Conservation (phyloP, 2,113 vertebrate genomes). For the Argyrosomus japonicus region DNA sequence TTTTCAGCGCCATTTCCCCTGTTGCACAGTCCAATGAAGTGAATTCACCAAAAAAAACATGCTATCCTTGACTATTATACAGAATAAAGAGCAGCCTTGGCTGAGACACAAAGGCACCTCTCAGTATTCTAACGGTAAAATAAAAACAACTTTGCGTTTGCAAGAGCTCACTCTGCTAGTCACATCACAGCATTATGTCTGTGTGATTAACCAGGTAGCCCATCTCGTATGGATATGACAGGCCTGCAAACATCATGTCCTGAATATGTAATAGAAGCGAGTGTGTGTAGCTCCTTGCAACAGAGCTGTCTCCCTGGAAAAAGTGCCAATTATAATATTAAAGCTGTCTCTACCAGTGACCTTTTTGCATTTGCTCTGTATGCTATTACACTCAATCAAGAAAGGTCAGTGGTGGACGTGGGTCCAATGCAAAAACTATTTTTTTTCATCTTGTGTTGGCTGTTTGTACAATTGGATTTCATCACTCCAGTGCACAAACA, state of each 20-base stretch:
- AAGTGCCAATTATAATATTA: slow-evolving; percentile 86
- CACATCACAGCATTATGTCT: slow-evolving; percentile 27
- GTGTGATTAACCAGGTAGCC: slow-evolving; percentile 59
- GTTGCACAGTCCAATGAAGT: neutral
- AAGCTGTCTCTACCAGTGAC: slow-evolving; percentile 84
- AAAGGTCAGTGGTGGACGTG: slow-evolving; percentile 86
- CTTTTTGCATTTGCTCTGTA: slow-evolving; percentile 86
- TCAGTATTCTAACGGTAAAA: slow-evolving; percentile 37
- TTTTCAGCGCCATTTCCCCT: slow-evolving; percentile 18
- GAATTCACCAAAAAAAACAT: slow-evolving; percentile 3
- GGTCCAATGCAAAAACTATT: slow-evolving; percentile 74
- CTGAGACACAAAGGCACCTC: slow-evolving; percentile 22
- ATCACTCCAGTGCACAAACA: slow-evolving; percentile 42
- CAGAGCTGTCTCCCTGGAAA: slow-evolving; percentile 64
- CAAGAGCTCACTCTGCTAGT: slow-evolving; percentile 2
- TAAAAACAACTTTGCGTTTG: neutral
- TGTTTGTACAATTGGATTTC: slow-evolving; percentile 53
- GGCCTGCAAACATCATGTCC: slow-evolving; percentile 47
- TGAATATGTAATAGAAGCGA: slow-evolving; percentile 47
- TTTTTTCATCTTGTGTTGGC: slow-evolving; percentile 46
- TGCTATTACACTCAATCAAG: slow-evolving; percentile 86
- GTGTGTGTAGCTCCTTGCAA: slow-evolving; percentile 50
- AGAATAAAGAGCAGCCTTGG: slow-evolving; percentile 26
- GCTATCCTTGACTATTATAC: slow-evolving; percentile 18
- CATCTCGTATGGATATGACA: slow-evolving; percentile 39